Base-by-base conservation (phyloP, 1,140 invertebrate genomes). In the Atopsyche davidsoni region DNA sequence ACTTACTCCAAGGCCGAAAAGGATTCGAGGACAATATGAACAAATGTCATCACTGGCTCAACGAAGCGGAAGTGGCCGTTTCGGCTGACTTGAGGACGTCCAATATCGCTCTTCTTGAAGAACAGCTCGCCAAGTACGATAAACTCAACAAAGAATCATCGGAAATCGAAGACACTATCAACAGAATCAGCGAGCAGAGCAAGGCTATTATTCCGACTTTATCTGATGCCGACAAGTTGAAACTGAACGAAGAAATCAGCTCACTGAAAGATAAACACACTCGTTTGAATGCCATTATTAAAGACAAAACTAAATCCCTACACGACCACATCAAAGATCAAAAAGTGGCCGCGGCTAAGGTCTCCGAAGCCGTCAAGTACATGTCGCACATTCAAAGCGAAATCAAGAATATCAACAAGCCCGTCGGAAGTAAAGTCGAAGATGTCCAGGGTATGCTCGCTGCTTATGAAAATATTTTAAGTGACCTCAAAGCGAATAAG, bases 41-140 rank as follows among this genome's bases (percentile, higher is more conserved):
- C 46, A 83, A 85, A 57, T 87, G 85, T 62, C 79, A 86, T 54
- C 80, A 87, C 54, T 93, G 89, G 89, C 71, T 92, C 14, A 86
- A 88, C 42, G 84, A 93, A 75, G 87, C 87, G 36, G 89, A 93
- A 72, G 86, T 89, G 4, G 82, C 87, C 10, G 81, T 87, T 0
- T 84, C 86, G 10, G 79, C 84, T 23, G 89, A 92, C 60, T 66
- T 92, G 2, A 75, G 86, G 39, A 80, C 84, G 16, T 80, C 85
- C 1, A 89, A 79, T 60, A 69, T 91, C 9, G 86, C 88, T 55
- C 76, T 91, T 1, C 67, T 94, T 21, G 84, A 90, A 66, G 89
- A 93, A 69, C 89, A 93, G 62, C 64, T 92, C 28, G 76, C 79
- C 1, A 91, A 92, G 72, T 92, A 90, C 61, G 81, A 87, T 55